A percentile compares a stretch with the other conserved stretches of the same genome.
Conservation (phyloP, 2,888 invertebrate species). For the Trichogramma dendrolimi region DNA sequence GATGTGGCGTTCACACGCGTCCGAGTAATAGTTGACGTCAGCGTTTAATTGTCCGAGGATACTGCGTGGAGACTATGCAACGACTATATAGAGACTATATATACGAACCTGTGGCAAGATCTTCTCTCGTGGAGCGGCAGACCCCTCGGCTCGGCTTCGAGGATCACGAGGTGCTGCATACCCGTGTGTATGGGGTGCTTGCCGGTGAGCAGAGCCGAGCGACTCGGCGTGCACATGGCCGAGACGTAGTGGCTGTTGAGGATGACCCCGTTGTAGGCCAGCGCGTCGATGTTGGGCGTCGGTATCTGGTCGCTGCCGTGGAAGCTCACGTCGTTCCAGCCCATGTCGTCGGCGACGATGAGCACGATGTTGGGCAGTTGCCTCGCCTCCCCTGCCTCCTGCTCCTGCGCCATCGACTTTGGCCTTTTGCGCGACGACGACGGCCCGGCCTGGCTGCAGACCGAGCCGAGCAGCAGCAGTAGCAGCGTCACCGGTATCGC, state of each 20-base stretch:
- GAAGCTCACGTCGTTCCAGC: conserved; percentile 87
- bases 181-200: conserved; percentile 80
- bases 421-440: neutral
- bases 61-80: too few relatives aligned
- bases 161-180: conserved; percentile 68
- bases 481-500: too few relatives aligned
- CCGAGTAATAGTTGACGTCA: too few relatives aligned
- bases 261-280: conserved; percentile 80
- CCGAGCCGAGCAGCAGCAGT: too few relatives aligned
- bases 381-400: neutral
- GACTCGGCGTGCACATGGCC: conserved; percentile 78
- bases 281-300: conserved; percentile 82
- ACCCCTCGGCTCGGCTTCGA: conserved; percentile 67
- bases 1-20: too few relatives aligned
- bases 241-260: conserved; percentile 82
- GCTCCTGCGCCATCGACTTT: neutral
- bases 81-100: neutral
- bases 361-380: conserved; percentile 41
- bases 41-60: too few relatives aligned
- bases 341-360: conserved; percentile 54
- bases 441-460: too few relatives aligned
- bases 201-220: conserved; percentile 76
- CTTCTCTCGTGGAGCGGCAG: conserved; percentile 64
- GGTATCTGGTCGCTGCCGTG: conserved; percentile 82
- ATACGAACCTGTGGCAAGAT: conserved; percentile 61